Evolutionary conservation across 2,113 vertebrate genomes (phyloP).

Genomic region (Panthera tigris): DNA sequence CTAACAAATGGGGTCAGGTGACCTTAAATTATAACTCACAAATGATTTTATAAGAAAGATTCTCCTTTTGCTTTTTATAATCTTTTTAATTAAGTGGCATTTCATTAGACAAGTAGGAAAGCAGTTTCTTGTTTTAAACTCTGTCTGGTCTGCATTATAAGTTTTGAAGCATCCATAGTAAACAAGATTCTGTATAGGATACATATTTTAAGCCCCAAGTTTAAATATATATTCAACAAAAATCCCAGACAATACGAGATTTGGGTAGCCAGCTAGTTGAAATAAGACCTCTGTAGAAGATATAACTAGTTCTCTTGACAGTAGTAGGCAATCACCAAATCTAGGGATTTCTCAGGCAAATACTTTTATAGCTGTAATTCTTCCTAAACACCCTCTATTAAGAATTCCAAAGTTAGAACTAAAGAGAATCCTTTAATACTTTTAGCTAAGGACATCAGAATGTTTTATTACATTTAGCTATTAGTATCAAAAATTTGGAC

Average conservation of each 20-base stretch:
- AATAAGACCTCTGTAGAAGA: background rate
- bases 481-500: background rate
- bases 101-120: conserved; percentile 50
- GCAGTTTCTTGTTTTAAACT: conserved; percentile 22
- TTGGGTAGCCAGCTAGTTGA: background rate
- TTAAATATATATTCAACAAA: conserved; percentile 39
- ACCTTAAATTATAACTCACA: conserved; percentile 44
- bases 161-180: background rate
- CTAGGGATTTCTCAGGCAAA: conserved; percentile 4
- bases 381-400: conserved; percentile 4
- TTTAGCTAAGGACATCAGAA: conserved; percentile 14
- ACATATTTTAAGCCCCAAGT: background rate
- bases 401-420: conserved; percentile 23
- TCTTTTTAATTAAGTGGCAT: conserved; percentile 9
- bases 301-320: background rate
- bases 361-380: background rate
- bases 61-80: background rate
- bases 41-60: conserved; percentile 24
- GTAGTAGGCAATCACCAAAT: background rate
- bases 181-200: background rate
- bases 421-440: background rate
- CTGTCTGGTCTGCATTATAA: background rate
- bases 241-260: background rate
- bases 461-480: background rate
- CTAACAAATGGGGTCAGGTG: background rate